Evolutionary conservation across 2,113 vertebrate genomes (phyloP), one percentile per base, ranked within the genome.

Genomic region (Glaucidium brasilianum): DNA sequence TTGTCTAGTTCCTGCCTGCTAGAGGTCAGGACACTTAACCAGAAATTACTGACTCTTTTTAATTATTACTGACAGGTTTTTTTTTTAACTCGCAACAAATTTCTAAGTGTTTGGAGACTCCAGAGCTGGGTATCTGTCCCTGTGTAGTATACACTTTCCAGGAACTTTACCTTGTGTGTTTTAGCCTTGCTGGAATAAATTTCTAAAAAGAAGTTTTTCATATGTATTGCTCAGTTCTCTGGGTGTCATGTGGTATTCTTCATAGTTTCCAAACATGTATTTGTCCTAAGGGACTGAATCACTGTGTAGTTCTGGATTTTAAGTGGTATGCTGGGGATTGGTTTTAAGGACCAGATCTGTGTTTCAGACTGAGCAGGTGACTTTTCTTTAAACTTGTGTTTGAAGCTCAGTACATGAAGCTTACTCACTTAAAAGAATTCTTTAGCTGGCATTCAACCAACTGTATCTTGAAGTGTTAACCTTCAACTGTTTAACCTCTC

Each of bases 201-300:
- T 53, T 93, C 37, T 75, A 4, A 22, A 25, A 72, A 85, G 5
- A 68, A 45, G 43, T 25, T 45, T 87, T 87, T 85, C 3, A 0
- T 50, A 8, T 34, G 26, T 62, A 10, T 75, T 64, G 13, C 66
- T 90, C 0, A 3, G 32, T 53, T 11, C 12, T 62, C 39, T 90
- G 60, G 22, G 29, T 87, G 50, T 88, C 83, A 89, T 64, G 60
- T 43, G 92, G 39, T 67, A 11, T 92, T 88, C 63, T 64, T 95
- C 95, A 93, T 69, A 47, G 80, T 92, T 97, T 97, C 96, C 92
- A 87, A 76, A 79, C 11, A 15, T 17, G 5, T 60, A 75, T 30
- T 75, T 76, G 52, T 95, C 91, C 41, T 58, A 32, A 87, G 89
- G 53, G 53, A 59, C 45, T 95, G 94, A 97, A 85, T 97, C 86